phyloP scores from a whole-genome alignment of 1,140 invertebrate species.

The Branchinecta lindahli region DNA sequence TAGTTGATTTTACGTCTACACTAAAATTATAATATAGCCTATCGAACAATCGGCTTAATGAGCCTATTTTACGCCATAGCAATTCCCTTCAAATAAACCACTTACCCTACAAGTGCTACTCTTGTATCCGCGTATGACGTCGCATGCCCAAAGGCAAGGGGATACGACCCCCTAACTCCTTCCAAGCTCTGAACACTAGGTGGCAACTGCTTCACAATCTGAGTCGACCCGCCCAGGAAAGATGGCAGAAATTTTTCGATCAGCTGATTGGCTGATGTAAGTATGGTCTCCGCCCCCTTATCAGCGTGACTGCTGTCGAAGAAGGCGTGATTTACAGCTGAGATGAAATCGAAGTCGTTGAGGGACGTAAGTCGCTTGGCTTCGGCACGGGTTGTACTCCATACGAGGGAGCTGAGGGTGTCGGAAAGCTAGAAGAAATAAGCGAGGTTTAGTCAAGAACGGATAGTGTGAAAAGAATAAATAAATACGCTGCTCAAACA shows the following conservation, averaged over 20 bases:
- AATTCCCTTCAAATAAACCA: slow-evolving; percentile 17
- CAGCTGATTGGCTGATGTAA: background rate
- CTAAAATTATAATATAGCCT: no score
- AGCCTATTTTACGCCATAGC: no score
- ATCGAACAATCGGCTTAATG: no score
- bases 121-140: slow-evolving; percentile 58
- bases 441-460: slow-evolving; percentile 7
- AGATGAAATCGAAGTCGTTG: slow-evolving; percentile 63
- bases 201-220: slow-evolving; percentile 46
- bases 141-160: slow-evolving; percentile 76
- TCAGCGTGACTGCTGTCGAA: background rate
- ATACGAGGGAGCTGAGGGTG: slow-evolving; percentile 68
- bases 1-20: no score
- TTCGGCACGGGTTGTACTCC: slow-evolving; percentile 60
- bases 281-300: background rate
- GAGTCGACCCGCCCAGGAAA: background rate
- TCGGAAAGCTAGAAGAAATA: slow-evolving; percentile 42
- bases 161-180: slow-evolving; percentile 65
- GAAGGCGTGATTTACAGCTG: slow-evolving; percentile 70
- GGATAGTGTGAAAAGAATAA: background rate
- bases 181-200: slow-evolving; percentile 53
- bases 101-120: slow-evolving; percentile 65
- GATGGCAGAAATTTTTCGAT: background rate
- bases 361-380: slow-evolving; percentile 55
- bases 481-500: slow-evolving; percentile 9